Conservation (phyloP, 2,113 vertebrate species). For the Bubo blakistoni region DNA sequence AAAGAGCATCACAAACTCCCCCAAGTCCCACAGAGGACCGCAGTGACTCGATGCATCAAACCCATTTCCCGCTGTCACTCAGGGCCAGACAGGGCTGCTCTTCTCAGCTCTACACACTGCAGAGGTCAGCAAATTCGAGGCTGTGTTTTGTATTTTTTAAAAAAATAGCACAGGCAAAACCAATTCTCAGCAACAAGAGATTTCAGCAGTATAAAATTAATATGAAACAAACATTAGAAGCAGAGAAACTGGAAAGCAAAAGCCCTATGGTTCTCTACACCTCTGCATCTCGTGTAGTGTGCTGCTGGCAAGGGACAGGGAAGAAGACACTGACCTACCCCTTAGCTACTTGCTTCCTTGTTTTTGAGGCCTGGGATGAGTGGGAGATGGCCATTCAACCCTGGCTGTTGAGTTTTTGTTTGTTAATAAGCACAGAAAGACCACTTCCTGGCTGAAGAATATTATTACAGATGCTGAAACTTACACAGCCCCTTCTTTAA, state of each 20-base stretch:
- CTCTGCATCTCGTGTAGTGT: neutral
- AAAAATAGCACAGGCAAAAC: neutral
- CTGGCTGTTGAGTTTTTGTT: neutral
- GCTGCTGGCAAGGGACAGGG: neutral
- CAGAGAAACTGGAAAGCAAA: neutral
- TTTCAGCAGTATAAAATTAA: neutral
- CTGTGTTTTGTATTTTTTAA: neutral
- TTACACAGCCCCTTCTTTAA: neutral
- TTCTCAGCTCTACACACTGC: neutral
- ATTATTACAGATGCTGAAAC: neutral
- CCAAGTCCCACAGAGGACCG: rapidly evolving
- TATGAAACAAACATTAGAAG: neutral
- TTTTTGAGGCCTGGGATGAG: neutral
- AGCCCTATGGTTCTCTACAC: neutral
- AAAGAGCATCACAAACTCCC: neutral
- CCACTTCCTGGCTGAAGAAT: neutral
- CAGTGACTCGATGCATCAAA: neutral
- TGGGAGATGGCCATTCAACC: neutral
- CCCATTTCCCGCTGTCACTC: neutral
- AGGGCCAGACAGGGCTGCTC: neutral
- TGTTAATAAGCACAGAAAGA: neutral
- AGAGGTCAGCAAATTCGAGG: neutral
- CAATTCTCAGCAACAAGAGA: neutral
- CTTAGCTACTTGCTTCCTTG: neutral
- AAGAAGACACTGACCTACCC: neutral